Base-by-base conservation (phyloP, 2,113 vertebrate genomes). In the Petaurus breviceps region DNA sequence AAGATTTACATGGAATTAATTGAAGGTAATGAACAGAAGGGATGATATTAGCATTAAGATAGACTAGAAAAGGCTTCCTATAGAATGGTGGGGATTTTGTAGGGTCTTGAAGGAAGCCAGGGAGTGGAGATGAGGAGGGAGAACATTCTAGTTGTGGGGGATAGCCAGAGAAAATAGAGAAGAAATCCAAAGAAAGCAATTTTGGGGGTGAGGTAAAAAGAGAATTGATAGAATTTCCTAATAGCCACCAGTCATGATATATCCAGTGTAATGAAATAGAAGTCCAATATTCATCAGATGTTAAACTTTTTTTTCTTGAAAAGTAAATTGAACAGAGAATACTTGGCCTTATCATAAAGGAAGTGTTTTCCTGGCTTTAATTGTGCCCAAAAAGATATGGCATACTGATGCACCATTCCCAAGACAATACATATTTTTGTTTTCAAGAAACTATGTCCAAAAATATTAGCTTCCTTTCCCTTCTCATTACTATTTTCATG, bases 401-500 rank as follows among this genome's bases (percentile, higher is more conserved):
- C 53, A 14, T 53, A 26, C 37, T 16, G 10, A 25, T 93, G 52
- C 92, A 91, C 8, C n/a, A 26, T 89, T 96, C 90, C 68, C 11
- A 68, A n/a, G n/a, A 94, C 93, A 47, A 47, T 3, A 91, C 52
- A 19, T 0, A 51, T 46, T 8, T 55, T 92, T 19, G 0, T 26
- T 96, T 92, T 14, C 31, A 31, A 92, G 89, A 46, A 90, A 6
- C 1, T 91, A 46, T 16, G 24, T 49, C 53, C 49, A 96, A 55
- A 91, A 84, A 93, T 26, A 89, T 52, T 37, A 91, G 25, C 96
- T 92, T 95, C 12, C 2, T 94, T 53, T 96, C 61, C 90, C 9
- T 90, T 47, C 91, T 12, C 55, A 43, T 93, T 84, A 95, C 57
- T 92, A 92, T 94, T 94, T 95, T 95, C n/a, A 31, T 93, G 24